Evolutionary conservation across 2,113 vertebrate genomes (phyloP).

Genomic region (Syngnathus scovelli): DNA sequence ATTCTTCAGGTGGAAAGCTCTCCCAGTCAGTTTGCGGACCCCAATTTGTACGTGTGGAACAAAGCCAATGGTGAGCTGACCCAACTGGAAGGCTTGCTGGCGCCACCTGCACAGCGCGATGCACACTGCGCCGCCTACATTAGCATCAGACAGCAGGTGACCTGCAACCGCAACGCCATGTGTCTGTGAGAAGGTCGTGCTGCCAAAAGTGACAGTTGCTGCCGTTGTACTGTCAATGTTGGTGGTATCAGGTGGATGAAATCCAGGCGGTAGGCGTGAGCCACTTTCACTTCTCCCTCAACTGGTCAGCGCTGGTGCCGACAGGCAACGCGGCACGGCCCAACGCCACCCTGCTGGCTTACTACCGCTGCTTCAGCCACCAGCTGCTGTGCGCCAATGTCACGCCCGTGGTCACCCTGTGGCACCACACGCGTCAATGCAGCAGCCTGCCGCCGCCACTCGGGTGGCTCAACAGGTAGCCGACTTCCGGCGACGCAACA

Average conservation of each 20-base stretch:
- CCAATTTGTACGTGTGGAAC: constrained; percentile 88
- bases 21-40: constrained; percentile 84
- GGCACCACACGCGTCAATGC: constrained; percentile 76
- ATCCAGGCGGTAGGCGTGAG: constrained; percentile 76
- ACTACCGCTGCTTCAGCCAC: constrained; percentile 83
- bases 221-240: neutral
- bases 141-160: constrained; percentile 78
- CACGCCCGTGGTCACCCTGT: constrained; percentile 87
- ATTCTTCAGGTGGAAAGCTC: constrained; percentile 79
- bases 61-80: constrained; percentile 78
- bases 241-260: constrained; percentile 61
- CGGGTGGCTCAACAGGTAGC: constrained; percentile 81
- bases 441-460: constrained; percentile 79
- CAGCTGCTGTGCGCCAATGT: constrained; percentile 84
- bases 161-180: neutral
- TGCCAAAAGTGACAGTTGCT: neutral
- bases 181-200: too few relatives aligned
- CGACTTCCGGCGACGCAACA: neutral
- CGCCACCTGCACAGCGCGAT: constrained; percentile 50
- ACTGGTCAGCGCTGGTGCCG: constrained; percentile 86
- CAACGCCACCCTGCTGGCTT: constrained; percentile 79
- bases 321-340: constrained; percentile 74
- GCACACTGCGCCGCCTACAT: constrained; percentile 81
- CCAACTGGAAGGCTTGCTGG: constrained; percentile 72
- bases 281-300: constrained; percentile 90